Conservation (phyloP, 92 coral and sea anemone genomes). For the Palythoa caribaeorum region DNA sequence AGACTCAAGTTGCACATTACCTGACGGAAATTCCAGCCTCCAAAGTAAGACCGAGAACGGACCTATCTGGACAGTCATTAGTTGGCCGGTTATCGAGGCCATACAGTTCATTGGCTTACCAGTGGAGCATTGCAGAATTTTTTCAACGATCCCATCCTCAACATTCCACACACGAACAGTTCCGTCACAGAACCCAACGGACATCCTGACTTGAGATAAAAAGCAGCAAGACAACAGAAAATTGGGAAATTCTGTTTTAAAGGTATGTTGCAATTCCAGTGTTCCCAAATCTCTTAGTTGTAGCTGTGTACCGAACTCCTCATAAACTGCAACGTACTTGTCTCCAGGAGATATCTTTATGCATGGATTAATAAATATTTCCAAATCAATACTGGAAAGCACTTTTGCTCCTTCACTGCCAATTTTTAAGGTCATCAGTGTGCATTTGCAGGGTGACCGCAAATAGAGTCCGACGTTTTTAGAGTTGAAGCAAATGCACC, state of each 20-base stretch:
- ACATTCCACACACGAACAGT: not conserved
- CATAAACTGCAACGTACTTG: constrained; percentile 3
- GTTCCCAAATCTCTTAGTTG: not conserved
- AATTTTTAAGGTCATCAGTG: not conserved
- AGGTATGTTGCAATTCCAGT: not conserved
- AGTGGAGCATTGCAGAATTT: not conserved
- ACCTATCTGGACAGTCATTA: not conserved
- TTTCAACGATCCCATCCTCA: not conserved
- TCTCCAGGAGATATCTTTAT: not conserved
- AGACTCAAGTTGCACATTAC: not conserved
- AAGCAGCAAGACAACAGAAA: not conserved
- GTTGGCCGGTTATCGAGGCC: not conserved
- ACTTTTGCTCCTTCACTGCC: not conserved
- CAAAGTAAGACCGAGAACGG: not conserved
- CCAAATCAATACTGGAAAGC: not conserved
- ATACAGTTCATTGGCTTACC: not conserved
- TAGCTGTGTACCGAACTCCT: not conserved
- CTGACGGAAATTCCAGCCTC: not conserved
- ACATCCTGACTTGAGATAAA: not conserved
- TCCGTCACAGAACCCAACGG: not conserved
- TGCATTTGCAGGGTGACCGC: not conserved
- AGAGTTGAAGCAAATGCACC: not conserved
- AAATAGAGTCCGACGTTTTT: not conserved
- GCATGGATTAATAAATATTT: not conserved
- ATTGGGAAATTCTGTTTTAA: not conserved